Conservation (phyloP, 2,888 invertebrate species). For the Patella pellucida region DNA sequence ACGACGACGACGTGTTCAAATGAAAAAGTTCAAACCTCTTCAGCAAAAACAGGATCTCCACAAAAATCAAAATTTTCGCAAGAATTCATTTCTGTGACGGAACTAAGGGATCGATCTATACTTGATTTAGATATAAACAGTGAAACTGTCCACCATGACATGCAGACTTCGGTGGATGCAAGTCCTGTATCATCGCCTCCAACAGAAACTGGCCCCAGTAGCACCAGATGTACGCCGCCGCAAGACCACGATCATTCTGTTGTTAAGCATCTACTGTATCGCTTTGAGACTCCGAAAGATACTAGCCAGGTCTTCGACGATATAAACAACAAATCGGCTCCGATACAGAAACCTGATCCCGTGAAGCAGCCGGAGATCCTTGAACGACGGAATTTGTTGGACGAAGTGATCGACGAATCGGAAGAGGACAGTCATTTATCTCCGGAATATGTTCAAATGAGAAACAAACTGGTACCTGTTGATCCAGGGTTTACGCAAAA, state of each 20-base stretch:
- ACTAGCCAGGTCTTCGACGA: conserved; percentile 16
- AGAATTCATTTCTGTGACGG: background rate
- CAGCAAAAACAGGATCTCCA: conserved; percentile 14
- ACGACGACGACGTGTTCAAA: background rate
- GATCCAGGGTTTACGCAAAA: background rate
- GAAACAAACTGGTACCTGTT: background rate
- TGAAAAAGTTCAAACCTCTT: conserved; percentile 13
- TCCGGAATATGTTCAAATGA: conserved; percentile 1
- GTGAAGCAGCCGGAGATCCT: background rate
- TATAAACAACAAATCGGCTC: background rate
- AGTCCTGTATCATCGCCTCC: background rate
- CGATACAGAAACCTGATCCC: background rate
- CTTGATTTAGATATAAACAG: background rate
- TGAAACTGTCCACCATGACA: background rate
- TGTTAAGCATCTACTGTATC: conserved; percentile 48
- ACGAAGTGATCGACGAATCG: background rate
- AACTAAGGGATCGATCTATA: background rate
- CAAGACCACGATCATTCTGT: conserved; percentile 27
- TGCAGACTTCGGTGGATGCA: background rate
- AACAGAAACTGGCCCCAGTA: background rate
- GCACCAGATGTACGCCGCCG: background rate
- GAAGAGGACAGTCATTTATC: background rate
- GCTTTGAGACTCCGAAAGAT: conserved; percentile 42
- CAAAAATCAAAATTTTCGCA: conserved; percentile 8
- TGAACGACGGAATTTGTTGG: background rate